phyloP scores from a whole-genome alignment of 2,888 invertebrate genomes.

The Harmothoe impar region DNA sequence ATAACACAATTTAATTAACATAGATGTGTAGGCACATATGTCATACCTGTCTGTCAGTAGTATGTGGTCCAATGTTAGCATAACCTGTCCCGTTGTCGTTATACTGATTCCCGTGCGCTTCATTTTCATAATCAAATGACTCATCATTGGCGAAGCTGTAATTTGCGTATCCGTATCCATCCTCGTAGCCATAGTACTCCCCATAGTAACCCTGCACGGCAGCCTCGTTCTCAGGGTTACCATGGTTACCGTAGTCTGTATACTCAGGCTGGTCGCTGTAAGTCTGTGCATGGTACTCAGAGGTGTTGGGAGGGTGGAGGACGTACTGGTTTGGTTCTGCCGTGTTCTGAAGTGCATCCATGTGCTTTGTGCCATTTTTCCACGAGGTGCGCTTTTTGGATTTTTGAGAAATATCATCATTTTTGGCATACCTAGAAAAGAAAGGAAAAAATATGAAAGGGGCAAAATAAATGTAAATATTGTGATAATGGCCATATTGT shows the following conservation, averaged over 20 bases:
- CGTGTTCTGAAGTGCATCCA: not conserved
- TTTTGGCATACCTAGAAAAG: too few relatives aligned
- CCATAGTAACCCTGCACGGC: not conserved
- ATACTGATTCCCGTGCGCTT: not conserved
- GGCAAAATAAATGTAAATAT: too few relatives aligned
- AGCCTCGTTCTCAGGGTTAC: not conserved
- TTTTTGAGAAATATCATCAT: too few relatives aligned
- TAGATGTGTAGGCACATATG: too few relatives aligned
- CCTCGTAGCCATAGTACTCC: not conserved
- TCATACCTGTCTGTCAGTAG: too few relatives aligned
- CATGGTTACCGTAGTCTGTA: not conserved
- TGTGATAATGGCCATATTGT: too few relatives aligned
- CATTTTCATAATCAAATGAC: not conserved
- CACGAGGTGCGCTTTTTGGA: not conserved
- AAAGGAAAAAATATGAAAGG: too few relatives aligned
- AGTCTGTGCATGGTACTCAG: not conserved
- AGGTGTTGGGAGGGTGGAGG: not conserved
- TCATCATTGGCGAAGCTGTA: conserved; percentile 6
- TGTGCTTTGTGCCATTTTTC: not conserved
- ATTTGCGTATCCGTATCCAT: not conserved
- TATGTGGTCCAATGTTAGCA: too few relatives aligned
- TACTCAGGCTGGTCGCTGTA: not conserved
- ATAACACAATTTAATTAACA: too few relatives aligned
- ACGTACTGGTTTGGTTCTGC: conserved; percentile 27
- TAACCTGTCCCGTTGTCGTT: not conserved